A percentile compares a stretch with the other conserved stretches of the same genome.
These are phyloP conservation scores for Danio choprae DNA, from an alignment of 2,797 vertebrate species.

Conservation along the genomic window DNA sequence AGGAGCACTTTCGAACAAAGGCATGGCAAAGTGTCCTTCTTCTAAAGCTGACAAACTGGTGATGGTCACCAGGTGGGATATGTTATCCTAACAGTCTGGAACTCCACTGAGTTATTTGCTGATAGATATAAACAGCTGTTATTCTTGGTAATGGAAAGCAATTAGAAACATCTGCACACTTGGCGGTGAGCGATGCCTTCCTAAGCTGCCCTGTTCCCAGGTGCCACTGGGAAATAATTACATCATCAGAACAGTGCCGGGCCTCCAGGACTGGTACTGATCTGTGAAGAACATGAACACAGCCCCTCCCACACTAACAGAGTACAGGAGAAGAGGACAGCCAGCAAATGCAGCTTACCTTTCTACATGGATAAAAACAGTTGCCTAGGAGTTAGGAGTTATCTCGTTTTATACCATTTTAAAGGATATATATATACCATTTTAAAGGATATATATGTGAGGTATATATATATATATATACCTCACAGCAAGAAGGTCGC, in stretches of 20 bases:
- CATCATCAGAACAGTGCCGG: slow-evolving; percentile 85
- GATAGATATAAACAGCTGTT: slow-evolving; percentile 99
- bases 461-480: too few species aligned
- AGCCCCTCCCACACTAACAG: slow-evolving; percentile 38
- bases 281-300: slow-evolving; percentile 90
- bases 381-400: too few species aligned
- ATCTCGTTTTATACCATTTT: too few species aligned
- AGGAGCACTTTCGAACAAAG: slow-evolving; percentile 78
- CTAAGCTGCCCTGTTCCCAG: slow-evolving; percentile 81
- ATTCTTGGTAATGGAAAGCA: slow-evolving; percentile 99
- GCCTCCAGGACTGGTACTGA: slow-evolving; percentile 84
- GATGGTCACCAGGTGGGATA: slow-evolving; percentile 98
- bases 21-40: slow-evolving; percentile 83
- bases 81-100: slow-evolving; percentile 99
- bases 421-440: too few species aligned
- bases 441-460: too few species aligned
- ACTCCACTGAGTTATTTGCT: slow-evolving; percentile 99
- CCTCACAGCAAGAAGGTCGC: too few species aligned
- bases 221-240: slow-evolving; percentile 97
- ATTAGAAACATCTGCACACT: slow-evolving; percentile 99
- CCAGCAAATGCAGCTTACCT: neutral
- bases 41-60: slow-evolving; percentile 86
- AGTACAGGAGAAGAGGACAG: slow-evolving; percentile 11
- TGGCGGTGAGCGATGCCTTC: slow-evolving; percentile 94
- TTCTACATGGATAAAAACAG: neutral